These are phyloP conservation scores for Conus betulinus DNA, from an alignment of 1,140 invertebrate species.

Conservation along the genomic window DNA sequence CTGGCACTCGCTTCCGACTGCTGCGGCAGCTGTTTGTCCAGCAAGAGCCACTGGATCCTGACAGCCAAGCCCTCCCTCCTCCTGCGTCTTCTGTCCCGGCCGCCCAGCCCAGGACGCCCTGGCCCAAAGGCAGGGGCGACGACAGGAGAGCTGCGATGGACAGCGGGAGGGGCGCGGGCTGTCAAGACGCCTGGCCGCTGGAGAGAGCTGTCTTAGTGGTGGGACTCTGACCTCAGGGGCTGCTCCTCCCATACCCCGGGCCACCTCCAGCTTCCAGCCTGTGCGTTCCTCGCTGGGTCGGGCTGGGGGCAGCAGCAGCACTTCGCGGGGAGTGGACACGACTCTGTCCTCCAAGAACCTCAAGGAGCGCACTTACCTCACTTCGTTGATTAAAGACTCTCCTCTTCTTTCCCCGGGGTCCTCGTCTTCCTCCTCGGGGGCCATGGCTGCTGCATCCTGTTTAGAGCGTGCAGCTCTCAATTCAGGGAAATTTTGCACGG, in stretches of 20 bases:
- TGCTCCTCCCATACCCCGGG: background rate
- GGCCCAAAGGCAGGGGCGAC: background rate
- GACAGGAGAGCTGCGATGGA: background rate
- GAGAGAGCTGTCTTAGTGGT: background rate
- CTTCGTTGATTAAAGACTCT: constrained; percentile 35
- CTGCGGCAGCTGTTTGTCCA: constrained; percentile 30
- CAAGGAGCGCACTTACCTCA: constrained; percentile 34
- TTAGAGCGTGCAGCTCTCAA: constrained; percentile 29
- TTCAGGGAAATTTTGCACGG: constrained; percentile 37
- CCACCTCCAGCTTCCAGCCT: background rate
- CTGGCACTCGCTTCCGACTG: background rate
- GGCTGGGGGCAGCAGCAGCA: constrained; percentile 1
- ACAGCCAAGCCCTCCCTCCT: background rate
- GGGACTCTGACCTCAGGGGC: constrained; percentile 12
- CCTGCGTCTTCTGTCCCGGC: background rate
- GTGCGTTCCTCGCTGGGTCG: background rate
- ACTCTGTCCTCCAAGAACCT: background rate
- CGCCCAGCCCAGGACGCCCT: background rate
- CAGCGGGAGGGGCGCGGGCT: background rate
- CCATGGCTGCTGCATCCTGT: constrained; percentile 4
- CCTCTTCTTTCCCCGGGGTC: background rate
- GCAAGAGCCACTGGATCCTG: background rate
- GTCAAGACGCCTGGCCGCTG: background rate
- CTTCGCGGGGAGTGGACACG: background rate
- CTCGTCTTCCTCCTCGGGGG: background rate